A percentile compares a stretch with the other conserved stretches of the same genome.
phyloP scores from a whole-genome alignment of 2,797 vertebrate genomes.

The Tokudaia tokunoshimensis region DNA sequence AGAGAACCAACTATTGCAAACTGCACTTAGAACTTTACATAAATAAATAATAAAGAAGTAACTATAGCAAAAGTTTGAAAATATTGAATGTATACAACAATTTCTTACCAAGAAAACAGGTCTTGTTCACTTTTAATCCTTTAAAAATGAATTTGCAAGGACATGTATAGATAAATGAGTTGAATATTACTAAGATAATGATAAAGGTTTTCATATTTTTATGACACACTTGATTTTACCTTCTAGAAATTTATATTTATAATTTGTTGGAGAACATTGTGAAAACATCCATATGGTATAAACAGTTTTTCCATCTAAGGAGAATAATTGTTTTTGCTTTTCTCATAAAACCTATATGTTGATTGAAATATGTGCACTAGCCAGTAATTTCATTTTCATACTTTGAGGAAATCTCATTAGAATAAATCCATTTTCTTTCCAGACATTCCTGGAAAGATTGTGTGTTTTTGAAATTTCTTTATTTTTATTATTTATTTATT shows the following conservation, averaged over 20 bases:
- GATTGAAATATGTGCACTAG: constrained; percentile 29
- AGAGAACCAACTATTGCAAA: not conserved
- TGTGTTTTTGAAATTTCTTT: constrained; percentile 28
- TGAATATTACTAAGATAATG: constrained; percentile 3
- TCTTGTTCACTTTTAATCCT: constrained; percentile 43
- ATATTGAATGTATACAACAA: not conserved
- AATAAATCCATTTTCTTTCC: constrained; percentile 23
- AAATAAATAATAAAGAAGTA: not conserved
- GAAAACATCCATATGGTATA: constrained; percentile 45
- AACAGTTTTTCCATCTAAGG: not conserved
- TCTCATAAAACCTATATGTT: constrained; percentile 20
- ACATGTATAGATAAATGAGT: not conserved
- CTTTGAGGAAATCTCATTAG: constrained; percentile 37
- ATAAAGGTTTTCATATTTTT: constrained; percentile 40
- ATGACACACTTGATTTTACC: constrained; percentile 31
- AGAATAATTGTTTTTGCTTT: constrained; percentile 35
- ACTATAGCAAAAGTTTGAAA: not conserved
- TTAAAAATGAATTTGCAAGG: not conserved
- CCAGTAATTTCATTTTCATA: constrained; percentile 37
- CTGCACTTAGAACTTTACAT: not conserved
- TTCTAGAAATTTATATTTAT: constrained; percentile 37
- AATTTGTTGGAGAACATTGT: not conserved
- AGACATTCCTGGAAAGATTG: not conserved
- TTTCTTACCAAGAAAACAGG: constrained; percentile 27
- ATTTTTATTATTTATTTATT: too few relatives aligned